Conservation (phyloP, 2,888 invertebrate genomes). For the Odiellus spinosus region DNA sequence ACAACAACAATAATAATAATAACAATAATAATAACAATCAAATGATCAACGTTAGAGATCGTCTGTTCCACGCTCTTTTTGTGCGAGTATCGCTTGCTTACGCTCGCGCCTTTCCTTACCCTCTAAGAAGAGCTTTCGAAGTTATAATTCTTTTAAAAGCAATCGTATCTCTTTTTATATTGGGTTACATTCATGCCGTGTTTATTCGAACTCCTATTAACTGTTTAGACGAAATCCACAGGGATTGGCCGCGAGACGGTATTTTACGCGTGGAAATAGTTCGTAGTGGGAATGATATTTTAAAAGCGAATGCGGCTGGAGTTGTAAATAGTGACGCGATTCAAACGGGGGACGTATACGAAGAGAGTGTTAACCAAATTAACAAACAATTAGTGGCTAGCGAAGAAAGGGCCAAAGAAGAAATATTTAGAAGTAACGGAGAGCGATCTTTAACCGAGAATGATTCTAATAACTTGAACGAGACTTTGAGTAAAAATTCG, state of each 20-base stretch:
- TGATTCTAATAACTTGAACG: neutral
- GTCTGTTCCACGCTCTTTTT: constrained; percentile 86
- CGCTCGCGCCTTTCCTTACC: constrained; percentile 68
- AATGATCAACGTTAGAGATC: constrained; percentile 55
- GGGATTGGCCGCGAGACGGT: constrained; percentile 88
- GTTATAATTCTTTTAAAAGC: constrained; percentile 49
- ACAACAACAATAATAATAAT: constrained; percentile 6
- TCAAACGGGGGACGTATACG: neutral
- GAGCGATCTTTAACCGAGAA: neutral
- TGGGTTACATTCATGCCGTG: constrained; percentile 86
- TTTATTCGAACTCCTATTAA: constrained; percentile 84
- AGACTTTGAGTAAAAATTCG: too few relatives aligned
- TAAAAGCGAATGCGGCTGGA: neutral
- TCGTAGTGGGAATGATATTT: neutral
- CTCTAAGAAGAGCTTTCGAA: constrained; percentile 63
- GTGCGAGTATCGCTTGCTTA: constrained; percentile 57
- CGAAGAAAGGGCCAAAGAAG: neutral
- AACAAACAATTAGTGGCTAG: neutral
- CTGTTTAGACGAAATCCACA: constrained; percentile 72
- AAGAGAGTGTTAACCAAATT: neutral
- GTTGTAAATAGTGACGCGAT: neutral
- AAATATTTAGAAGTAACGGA: neutral
- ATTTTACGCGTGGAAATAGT: constrained; percentile 71
- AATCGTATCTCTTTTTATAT: constrained; percentile 54
- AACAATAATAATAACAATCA: constrained; percentile 12